Evolutionary conservation across 2,888 invertebrate species (phyloP), one percentile per base, ranked within the genome.

Genomic region (Synergus gifuensis): DNA sequence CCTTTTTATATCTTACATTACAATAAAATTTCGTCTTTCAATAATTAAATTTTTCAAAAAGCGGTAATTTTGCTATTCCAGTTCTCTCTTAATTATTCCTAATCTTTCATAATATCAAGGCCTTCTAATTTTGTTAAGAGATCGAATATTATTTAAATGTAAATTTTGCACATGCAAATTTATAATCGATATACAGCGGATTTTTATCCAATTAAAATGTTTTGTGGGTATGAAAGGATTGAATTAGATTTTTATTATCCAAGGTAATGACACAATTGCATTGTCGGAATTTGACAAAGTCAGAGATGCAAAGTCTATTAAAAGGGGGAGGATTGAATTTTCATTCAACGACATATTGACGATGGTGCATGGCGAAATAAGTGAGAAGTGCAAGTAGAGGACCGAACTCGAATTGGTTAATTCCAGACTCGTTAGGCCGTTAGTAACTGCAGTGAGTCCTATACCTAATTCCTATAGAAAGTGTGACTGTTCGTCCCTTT

Each of bases 371-470:
- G 46, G 14, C 18, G 46, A 67, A 58, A 18, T 60, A 54, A 73
- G 46, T 36, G 76, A 54, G 76, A 64, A 36, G 40, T 40, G 64
- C 40, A 64, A 64, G 40, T 28, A 28, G 46, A 22, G 46, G 44
- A 62, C 22, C 12, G 63, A 76, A 62, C 80, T 79, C 60, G 76
- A 63, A 77, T 80, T 69, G 84, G 82, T 83, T 84, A 79, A 82
- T 84, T 83, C 73, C 80, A 82, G 85, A 82, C 80, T 86, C 84
- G 85, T 85, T 86, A 84, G 83, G 82, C 79, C 77, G 73, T 79
- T 78, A 82, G 82, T 82, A 81, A 84, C 80, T 84, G 69, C 82
- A 62, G 62, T 12, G 9, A 18, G 18, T 9, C 18, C 58, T 58
- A 44, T 83, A 79, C 73, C 81, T 79, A 67, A 80, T 76, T 44